phyloP scores from a whole-genome alignment of 2,113 vertebrate genomes.

The Athene cunicularia region DNA sequence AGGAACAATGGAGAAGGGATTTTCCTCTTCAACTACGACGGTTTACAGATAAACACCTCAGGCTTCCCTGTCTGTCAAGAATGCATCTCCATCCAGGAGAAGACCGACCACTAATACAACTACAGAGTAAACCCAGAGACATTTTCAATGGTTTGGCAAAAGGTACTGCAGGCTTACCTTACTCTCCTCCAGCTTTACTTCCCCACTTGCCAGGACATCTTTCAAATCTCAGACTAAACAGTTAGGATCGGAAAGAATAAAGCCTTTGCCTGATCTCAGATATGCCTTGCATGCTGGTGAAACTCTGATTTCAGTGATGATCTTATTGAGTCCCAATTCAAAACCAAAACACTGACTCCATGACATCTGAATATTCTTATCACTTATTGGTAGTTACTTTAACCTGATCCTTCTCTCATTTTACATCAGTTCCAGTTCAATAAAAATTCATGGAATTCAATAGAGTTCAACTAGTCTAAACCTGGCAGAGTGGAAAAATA shows the following conservation, averaged over 20 bases:
- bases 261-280: not conserved
- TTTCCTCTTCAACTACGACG: not conserved
- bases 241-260: not conserved
- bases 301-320: not conserved
- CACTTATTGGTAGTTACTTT: not conserved
- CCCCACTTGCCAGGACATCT: not conserved
- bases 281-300: rapidly evolving
- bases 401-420: not conserved
- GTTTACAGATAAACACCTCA: not conserved
- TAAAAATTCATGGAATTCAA: conserved; percentile 7
- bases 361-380: not conserved
- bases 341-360: not conserved
- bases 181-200: not conserved
- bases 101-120: not conserved
- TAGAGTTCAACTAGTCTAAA: not conserved
- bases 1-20: not conserved
- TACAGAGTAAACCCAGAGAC: not conserved
- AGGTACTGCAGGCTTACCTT: not conserved
- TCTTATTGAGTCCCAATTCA: not conserved
- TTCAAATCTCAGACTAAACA: not conserved
- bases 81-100: not conserved
- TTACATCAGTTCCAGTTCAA: not conserved
- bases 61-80: not conserved
- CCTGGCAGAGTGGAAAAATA: not conserved
- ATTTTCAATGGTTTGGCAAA: not conserved